These are phyloP conservation scores for Tamandua tetradactyla DNA, from an alignment of 2,797 vertebrate genomes.

Conservation along the genomic window DNA sequence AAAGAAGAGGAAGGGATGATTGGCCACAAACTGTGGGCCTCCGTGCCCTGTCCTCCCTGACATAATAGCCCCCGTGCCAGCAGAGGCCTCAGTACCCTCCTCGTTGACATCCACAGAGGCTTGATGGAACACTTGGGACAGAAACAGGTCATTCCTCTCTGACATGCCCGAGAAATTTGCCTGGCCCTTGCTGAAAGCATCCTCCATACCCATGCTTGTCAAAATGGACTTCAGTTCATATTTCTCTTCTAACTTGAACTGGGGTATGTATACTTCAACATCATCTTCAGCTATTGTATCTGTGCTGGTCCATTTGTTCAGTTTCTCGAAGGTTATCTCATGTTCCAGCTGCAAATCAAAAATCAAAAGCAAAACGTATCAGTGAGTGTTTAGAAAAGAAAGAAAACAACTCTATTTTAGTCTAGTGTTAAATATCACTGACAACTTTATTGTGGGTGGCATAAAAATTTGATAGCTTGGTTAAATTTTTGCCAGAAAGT, in stretches of 20 bases:
- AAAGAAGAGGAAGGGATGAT: conserved; percentile 88
- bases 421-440: background rate
- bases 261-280: conserved; percentile 88
- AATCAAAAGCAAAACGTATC: conserved; percentile 50
- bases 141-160: conserved; percentile 82
- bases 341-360: conserved; percentile 87
- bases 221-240: conserved; percentile 89
- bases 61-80: conserved; percentile 85
- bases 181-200: conserved; percentile 85
- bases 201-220: conserved; percentile 90
- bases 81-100: conserved; percentile 93
- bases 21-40: conserved; percentile 81
- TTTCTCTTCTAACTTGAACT: conserved; percentile 89
- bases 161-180: conserved; percentile 92
- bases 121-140: conserved; percentile 93
- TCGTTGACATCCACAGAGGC: conserved; percentile 93
- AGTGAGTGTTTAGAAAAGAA: background rate
- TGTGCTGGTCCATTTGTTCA: conserved; percentile 89
- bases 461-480: background rate
- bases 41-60: conserved; percentile 81
- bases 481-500: background rate
- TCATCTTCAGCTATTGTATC: conserved; percentile 86
- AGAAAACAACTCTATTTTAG: background rate
- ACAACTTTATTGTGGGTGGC: background rate
- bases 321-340: conserved; percentile 88